Conservation (phyloP, 2,113 vertebrate species). For the Zosterops hypoxanthus region DNA sequence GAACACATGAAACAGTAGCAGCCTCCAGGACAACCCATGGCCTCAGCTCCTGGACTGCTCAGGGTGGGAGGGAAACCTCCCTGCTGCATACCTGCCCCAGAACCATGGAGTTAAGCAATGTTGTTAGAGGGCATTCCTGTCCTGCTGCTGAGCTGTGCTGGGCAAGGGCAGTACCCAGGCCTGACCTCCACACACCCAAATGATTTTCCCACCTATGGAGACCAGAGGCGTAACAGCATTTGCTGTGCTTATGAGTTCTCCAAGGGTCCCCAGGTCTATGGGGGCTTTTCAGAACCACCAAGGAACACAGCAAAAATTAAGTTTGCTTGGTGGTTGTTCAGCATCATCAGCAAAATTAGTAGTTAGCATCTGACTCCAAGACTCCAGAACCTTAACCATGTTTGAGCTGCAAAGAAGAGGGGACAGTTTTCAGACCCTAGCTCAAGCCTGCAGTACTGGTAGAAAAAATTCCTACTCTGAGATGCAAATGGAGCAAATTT, state of each 20-base stretch:
- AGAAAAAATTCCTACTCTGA: neutral
- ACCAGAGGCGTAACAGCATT: rapidly evolving
- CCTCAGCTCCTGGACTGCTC: neutral
- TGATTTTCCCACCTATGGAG: neutral
- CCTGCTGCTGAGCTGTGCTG: rapidly evolving
- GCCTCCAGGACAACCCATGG: no score
- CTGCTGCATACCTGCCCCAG: neutral
- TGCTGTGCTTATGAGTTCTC: neutral
- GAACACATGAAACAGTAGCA: neutral
- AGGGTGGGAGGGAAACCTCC: neutral
- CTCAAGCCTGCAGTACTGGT: neutral
- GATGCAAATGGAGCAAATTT: neutral
- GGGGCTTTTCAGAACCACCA: neutral
- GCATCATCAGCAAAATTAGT: neutral
- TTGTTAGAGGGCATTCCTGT: neutral
- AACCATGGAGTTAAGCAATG: rapidly evolving
- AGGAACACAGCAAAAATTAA: neutral
- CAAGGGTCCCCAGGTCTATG: neutral
- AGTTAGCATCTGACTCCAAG: neutral
- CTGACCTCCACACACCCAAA: neutral
- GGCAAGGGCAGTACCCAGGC: neutral
- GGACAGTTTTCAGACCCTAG: neutral
- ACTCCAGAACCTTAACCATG: neutral
- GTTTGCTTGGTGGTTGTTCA: neutral
- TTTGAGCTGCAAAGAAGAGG: neutral